Evolutionary conservation across 2,888 invertebrate genomes (phyloP), one percentile per base, ranked within the genome.

Genomic region (Oscheius sp.): DNA sequence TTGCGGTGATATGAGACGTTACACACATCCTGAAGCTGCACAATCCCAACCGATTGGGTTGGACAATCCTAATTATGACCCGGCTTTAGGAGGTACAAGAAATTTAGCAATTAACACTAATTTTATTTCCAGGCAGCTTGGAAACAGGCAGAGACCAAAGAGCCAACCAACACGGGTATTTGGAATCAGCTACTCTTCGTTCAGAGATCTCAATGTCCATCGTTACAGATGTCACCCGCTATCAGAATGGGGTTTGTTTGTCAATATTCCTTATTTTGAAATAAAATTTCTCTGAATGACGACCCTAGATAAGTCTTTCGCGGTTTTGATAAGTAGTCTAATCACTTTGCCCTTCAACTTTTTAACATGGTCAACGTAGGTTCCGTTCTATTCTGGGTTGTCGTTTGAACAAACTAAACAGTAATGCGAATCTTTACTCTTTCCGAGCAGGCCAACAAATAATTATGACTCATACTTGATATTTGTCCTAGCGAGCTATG

Each of bases 151-250:
- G 23, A 27, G 49, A 25, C 0, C 61, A 35, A 13, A 49, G 25
- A 9, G 43, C 43, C 41, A 35, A 23, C 1, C 21, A 21, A n/a
- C 61, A 71, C 29, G 71, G 71, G 2, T 41, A 71, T 23, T 18
- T 71, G 13, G 71, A 71, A 16, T 43, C 52, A 29, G 72, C 72
- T 18, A 72, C 72, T n/a, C 64, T 72, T 21, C 79, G 78, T 25
- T 82, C 81, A n/a, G 83, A 83, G 58, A 83, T 83, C n/a, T 82
- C 81, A 13, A 83, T 83, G 83, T 79, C 79, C 0, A 77, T 83
- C 6, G 80, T 82, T 16, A 83, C 83, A 0, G 80, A 83, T 64
- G 83, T 77, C 23, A 82, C 81, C 1, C 63, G 81, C 35, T 71
- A 61, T 45, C 52, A 61, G 16, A 71, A 63, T 61, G 61, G 56